Evolutionary conservation across 2,797 vertebrate genomes (phyloP), one percentile per base, ranked within the genome.

Genomic region (Pangasius macronema): DNA sequence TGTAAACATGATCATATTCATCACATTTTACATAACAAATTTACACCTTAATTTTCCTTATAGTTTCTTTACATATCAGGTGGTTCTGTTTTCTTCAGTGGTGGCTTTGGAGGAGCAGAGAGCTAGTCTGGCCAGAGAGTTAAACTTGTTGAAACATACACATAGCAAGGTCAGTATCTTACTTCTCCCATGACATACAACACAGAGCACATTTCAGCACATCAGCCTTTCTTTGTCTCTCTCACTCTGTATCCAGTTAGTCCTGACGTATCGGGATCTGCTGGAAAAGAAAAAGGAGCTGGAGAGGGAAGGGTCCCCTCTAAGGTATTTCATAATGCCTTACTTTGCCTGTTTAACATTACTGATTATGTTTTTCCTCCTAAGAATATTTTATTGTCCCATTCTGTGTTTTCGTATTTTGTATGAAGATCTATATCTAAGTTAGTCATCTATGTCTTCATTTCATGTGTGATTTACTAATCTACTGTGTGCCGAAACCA

Each of bases 41-140:
- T 16, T 57, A 85, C 36, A 73, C 22, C 61, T 59, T 33, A 33
- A 67, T 79, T 24, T 67, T 67, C 68, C 27, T 55, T 46, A 11
- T 42, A 20, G 67, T 59, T 30, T 46, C 68, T 57, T 57, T 59
- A 84, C 14, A 76, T 76, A 33, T 49, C n/a, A 49, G 3, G 10
- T 76, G 53, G 13, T 85, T 85, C 51, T 59, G 49, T 85, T 89
- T 85, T 83, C 39, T 86, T 46, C 92, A 96, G 96, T 96, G 94
- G 90, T 94, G 92, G 93, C 95, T 42, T 90, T 96, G 92, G 96
- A 96, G 75, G 96, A 96, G 88, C 96, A 96, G 87, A 96, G 93
- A 87, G 85, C 91, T 3, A 92, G 90, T 88, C 88, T 96, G 82
- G 88, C 86, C 14, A 93, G 94, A 93, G 96, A 96, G 73, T 87